Conservation (phyloP, 35 echinoderm and acorn worm species). For the Stichopus chloronotus region DNA sequence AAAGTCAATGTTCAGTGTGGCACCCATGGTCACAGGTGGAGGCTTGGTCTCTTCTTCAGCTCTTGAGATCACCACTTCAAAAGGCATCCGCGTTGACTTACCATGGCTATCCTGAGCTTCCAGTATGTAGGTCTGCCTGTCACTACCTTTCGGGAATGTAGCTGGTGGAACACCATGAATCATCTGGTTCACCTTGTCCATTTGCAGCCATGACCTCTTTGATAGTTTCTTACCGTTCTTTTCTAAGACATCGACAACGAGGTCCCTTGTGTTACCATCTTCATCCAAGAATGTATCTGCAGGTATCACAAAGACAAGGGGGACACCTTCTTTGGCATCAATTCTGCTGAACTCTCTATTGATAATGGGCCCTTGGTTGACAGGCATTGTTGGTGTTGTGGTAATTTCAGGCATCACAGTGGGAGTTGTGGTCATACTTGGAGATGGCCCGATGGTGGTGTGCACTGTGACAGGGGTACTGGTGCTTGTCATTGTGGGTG, state of each 20-base stretch:
- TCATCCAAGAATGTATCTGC: conserved; percentile 87
- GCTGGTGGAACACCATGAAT: conserved; percentile 65
- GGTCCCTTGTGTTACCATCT: conserved; percentile 79
- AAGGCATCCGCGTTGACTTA: conserved; percentile 30
- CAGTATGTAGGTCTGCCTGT: conserved; percentile 60
- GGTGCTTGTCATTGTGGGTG: conserved; percentile 47
- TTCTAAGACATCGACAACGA: conserved; percentile 46
- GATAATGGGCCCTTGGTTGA: conserved; percentile 58
- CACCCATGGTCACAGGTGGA: conserved; percentile 83
- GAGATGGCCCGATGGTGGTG: neutral
- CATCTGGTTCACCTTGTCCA: conserved; percentile 75
- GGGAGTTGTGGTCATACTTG: conserved; percentile 31
- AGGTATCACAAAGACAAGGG: conserved; percentile 67
- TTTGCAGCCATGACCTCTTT: conserved; percentile 71
- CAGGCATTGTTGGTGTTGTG: conserved; percentile 37
- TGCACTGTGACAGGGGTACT: conserved; percentile 9
- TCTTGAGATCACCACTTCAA: conserved; percentile 76
- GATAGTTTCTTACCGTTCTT: conserved; percentile 41
- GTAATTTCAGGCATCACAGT: conserved; percentile 9
- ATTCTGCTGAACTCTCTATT: conserved; percentile 49
- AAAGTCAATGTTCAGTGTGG: conserved; percentile 84
- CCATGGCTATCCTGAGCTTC: conserved; percentile 78
- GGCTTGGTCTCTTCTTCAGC: conserved; percentile 38
- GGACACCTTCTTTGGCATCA: conserved; percentile 47
- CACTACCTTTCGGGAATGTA: conserved; percentile 21